Evolutionary conservation across 2,888 invertebrate genomes (phyloP).

Genomic region (Phragmatobia fuliginosa): DNA sequence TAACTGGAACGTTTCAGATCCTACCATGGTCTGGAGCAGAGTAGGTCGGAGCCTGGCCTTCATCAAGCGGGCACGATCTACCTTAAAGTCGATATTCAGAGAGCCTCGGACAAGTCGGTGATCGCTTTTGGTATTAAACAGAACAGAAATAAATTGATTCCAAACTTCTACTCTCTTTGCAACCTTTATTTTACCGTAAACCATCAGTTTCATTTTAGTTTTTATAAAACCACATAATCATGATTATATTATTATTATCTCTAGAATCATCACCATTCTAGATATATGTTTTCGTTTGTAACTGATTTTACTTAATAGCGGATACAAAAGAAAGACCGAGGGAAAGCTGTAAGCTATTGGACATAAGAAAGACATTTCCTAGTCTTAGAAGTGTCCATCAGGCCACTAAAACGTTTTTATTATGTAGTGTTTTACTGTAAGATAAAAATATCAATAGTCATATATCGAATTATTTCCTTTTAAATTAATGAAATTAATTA

Average conservation of each 20-base stretch:
- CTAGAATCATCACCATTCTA: slow-evolving; percentile 9
- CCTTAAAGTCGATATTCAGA: no score
- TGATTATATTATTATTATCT: no score
- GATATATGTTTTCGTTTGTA: slow-evolving; percentile 26
- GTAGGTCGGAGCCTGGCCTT: no score
- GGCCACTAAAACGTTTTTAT: slow-evolving; percentile 43
- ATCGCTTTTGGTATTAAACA: no score
- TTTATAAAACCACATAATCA: background rate
- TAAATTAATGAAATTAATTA: no score
- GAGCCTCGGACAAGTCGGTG: no score
- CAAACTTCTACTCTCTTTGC: background rate
- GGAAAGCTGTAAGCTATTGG: slow-evolving; percentile 57
- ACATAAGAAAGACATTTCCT: slow-evolving; percentile 65
- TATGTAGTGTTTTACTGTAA: slow-evolving; percentile 18
- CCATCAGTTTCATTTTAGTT: background rate
- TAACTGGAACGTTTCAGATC: no score
- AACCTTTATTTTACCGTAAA: no score
- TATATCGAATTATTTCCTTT: background rate
- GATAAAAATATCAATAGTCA: background rate
- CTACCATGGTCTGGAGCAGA: no score
- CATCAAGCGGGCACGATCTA: no score
- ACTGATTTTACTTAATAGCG: slow-evolving; percentile 54
- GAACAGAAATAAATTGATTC: background rate
- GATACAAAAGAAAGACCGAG: slow-evolving; percentile 53
- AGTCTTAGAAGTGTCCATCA: slow-evolving; percentile 65